Evolutionary conservation across 2,113 vertebrate genomes (phyloP), one percentile per base, ranked within the genome.

Genomic region (Catharus minimus): DNA sequence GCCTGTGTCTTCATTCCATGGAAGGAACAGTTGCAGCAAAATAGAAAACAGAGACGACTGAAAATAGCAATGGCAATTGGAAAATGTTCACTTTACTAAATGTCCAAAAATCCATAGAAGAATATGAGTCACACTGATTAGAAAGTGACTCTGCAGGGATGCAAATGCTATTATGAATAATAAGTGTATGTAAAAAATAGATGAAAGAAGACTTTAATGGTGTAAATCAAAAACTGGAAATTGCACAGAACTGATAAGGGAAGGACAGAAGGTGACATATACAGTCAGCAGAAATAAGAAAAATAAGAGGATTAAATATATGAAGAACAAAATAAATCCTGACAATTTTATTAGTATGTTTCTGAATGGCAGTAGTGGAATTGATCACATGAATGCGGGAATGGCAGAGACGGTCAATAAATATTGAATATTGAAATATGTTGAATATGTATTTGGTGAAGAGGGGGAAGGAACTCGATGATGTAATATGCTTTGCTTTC

Each of bases 261-360:
- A 92, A 90, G 62, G 57, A 56, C 52, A 86, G 64, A 82, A 88
- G 27, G 57, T 89, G 23, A 86, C 69, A 82, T 76, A 74, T 75
- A 61, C 32, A 68, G 66, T 53, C 50, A 75, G 32, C 24, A 93
- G 61, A 86, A 94, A 92, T 81, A 86, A 61, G 41, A 78, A 89
- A 89, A 90, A 89, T 90, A 88, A 84, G 24, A 80, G 43, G 72
- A 86, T 87, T 86, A 78, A 72, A 49, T 68, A 64, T 32, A 33
- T 2, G 14, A 84, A 50, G 28, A 82, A 74, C 18, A 83, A 77
- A 79, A 75, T 72, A 81, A 94, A 83, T 60, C 30, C 53, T 60
- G 14, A 55, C 12, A 69, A 71, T 64, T 90, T 88, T 86, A 71
- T 84, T 57, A 44, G 19, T 30, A 10, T 39, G 26, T 83, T 80